Evolutionary conservation across 53 echinoderm and acorn worm species (phyloP).

Genomic region (Holothuria scabra): DNA sequence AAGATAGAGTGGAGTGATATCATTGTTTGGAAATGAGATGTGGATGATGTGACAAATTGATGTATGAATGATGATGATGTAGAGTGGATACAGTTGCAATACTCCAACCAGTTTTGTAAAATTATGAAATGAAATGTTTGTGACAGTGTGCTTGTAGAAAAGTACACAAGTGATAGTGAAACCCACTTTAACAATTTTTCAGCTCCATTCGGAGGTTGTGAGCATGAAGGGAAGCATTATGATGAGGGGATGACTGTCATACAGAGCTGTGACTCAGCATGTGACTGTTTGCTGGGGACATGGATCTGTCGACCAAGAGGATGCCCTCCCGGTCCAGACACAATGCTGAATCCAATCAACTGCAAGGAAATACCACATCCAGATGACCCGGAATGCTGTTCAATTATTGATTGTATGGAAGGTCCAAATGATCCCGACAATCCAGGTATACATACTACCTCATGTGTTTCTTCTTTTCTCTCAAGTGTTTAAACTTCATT

Average conservation of each 20-base stretch:
- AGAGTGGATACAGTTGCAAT: too few species aligned
- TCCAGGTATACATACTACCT: slow-evolving; percentile 43
- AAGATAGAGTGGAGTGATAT: too few species aligned
- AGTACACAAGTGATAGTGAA: too few species aligned
- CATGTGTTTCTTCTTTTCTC: not conserved
- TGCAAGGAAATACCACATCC: slow-evolving; percentile 91
- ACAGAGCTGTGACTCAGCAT: slow-evolving; percentile 94
- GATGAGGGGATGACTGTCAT: slow-evolving; percentile 90
- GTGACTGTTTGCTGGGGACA: slow-evolving; percentile 86
- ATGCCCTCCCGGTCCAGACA: slow-evolving; percentile 94
- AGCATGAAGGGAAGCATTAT: slow-evolving; percentile 79
- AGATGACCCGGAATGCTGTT: slow-evolving; percentile 93
- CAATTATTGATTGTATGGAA: slow-evolving; percentile 81
- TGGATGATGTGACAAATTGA: too few species aligned
- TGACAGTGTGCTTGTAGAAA: too few species aligned
- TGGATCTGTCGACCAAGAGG: slow-evolving; percentile 93
- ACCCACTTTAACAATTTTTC: not conserved
- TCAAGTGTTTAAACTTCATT: too few species aligned
- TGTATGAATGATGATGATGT: too few species aligned
- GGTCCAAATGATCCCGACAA: slow-evolving; percentile 63
- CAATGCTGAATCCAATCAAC: slow-evolving; percentile 76
- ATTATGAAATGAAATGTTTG: too few species aligned
- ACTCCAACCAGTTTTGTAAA: too few species aligned
- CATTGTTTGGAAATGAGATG: too few species aligned
- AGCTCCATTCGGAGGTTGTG: slow-evolving; percentile 95